Conservation (phyloP, 2,113 vertebrate species). For the Mormoops blainvillei region DNA sequence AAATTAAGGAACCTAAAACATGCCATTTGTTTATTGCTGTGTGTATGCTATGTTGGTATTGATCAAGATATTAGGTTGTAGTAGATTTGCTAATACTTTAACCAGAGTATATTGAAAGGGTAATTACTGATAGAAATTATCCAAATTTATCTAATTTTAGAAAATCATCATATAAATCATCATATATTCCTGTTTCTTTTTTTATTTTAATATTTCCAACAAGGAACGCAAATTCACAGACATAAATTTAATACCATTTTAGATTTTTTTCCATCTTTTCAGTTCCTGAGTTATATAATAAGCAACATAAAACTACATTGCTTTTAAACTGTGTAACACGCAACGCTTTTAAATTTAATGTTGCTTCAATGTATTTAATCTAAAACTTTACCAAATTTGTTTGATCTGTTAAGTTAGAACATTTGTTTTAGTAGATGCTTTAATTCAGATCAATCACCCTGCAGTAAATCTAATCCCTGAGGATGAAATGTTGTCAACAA, state of each 20-base stretch:
- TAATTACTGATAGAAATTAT: neutral
- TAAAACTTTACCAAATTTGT: neutral
- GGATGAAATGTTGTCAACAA: constrained; percentile 25
- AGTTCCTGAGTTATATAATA: neutral
- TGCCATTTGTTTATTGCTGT: neutral
- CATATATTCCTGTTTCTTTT: neutral
- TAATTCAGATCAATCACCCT: neutral
- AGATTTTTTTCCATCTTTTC: neutral
- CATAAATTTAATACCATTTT: neutral
- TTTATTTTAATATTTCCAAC: neutral
- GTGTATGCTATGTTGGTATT: neutral
- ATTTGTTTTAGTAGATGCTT: neutral
- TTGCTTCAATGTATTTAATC: neutral
- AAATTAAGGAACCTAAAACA: neutral
- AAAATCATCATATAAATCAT: neutral
- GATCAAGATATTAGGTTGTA: neutral
- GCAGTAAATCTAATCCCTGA: neutral
- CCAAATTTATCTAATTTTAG: neutral
- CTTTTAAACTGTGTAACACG: neutral
- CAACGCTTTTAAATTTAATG: neutral
- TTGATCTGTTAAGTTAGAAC: neutral
- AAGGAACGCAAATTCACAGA: neutral
- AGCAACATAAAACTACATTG: neutral
- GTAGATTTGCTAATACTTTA: neutral
- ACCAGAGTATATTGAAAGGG: neutral